Evolutionary conservation across 1,140 invertebrate species (phyloP).

Genomic region (Drosophila orena): DNA sequence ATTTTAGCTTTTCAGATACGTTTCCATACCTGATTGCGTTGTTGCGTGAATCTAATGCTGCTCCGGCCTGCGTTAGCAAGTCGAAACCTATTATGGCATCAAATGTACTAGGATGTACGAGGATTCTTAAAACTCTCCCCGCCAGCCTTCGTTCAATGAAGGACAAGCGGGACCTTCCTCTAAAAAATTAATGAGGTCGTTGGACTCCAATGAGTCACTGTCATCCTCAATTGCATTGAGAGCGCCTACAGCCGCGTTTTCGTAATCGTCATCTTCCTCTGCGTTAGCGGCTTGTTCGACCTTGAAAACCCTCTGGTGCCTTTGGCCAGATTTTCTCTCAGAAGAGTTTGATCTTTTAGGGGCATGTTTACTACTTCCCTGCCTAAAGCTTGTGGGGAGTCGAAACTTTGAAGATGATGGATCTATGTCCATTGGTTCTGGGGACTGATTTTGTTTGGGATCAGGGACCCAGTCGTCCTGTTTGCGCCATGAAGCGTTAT

Average conservation of each 20-base stretch:
- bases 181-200: neutral
- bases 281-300: slow-evolving; percentile 2
- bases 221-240: neutral
- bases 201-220: neutral
- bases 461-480: no score
- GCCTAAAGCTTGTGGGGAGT: no score
- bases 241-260: slow-evolving; percentile 9
- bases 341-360: no score
- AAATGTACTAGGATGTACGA: no score
- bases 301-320: slow-evolving; percentile 2
- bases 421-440: no score
- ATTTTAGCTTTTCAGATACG: neutral
- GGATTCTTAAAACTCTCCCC: neutral
- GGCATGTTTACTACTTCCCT: no score
- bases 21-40: neutral
- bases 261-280: neutral
- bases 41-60: neutral
- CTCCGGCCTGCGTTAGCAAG: no score
- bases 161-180: neutral
- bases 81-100: no score
- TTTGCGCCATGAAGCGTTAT: neutral
- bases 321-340: no score
- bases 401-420: no score
- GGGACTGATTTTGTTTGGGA: no score
- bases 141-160: no score